A percentile compares a stretch with the other conserved stretches of the same genome.
Evolutionary conservation across 2,113 vertebrate genomes (phyloP).

Genomic region (Delphinus delphis): DNA sequence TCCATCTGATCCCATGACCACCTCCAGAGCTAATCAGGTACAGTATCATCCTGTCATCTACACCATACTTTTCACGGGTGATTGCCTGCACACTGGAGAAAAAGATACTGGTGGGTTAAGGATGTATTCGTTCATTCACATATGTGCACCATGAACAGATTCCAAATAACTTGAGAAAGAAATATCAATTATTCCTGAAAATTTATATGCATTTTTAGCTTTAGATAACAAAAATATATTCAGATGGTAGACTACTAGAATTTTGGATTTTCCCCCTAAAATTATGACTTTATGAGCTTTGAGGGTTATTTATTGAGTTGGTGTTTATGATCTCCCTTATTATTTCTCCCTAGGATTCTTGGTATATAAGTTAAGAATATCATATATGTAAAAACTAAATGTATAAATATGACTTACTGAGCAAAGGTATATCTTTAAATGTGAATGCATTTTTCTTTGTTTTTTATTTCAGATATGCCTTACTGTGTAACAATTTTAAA

Average conservation of each 20-base stretch:
- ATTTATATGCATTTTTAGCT: slow-evolving; percentile 64
- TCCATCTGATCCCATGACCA: slow-evolving; percentile 95
- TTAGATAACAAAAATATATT: slow-evolving; percentile 58
- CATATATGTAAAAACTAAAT: slow-evolving; percentile 52
- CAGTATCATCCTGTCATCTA: slow-evolving; percentile 93
- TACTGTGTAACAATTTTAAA: slow-evolving; percentile 50
- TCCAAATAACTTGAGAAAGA: slow-evolving; percentile 71
- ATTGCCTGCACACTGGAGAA: slow-evolving; percentile 86
- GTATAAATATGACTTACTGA: slow-evolving; percentile 52
- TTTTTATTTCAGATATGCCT: slow-evolving; percentile 59
- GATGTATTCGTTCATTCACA: slow-evolving; percentile 88
- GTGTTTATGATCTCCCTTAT: slow-evolving; percentile 41
- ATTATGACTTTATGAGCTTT: not conserved
- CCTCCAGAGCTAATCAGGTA: slow-evolving; percentile 94
- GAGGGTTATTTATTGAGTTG: slow-evolving; percentile 55
- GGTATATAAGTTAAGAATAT: slow-evolving; percentile 55
- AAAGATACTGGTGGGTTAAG: slow-evolving; percentile 89
- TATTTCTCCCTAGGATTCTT: slow-evolving; percentile 45
- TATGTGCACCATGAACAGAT: slow-evolving; percentile 84
- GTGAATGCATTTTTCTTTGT: slow-evolving; percentile 57
- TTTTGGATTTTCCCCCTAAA: slow-evolving; percentile 50
- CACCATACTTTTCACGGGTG: slow-evolving; percentile 89
- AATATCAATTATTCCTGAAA: slow-evolving; percentile 65
- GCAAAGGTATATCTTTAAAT: slow-evolving; percentile 68
- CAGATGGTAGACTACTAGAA: not conserved